These are phyloP conservation scores for Drosophila nr. perissopoda DNA, from an alignment of 2,888 invertebrate genomes.

Conservation along the genomic window DNA sequence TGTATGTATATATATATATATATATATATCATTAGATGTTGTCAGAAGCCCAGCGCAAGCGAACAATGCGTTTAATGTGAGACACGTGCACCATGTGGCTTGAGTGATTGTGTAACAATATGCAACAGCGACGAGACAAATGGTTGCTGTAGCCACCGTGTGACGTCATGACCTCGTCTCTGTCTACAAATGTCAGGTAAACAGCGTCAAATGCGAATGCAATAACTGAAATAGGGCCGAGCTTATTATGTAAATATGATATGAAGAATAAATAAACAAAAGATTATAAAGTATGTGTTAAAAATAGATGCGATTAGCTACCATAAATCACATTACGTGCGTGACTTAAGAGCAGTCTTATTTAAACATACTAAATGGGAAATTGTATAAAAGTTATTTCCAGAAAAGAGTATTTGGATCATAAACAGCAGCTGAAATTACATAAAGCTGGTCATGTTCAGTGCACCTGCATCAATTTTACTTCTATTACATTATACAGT, in stretches of 20 bases:
- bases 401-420: background rate
- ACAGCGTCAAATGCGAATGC: slow-evolving; percentile 55
- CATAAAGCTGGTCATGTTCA: background rate
- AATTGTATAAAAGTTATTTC: background rate
- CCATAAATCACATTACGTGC: background rate
- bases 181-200: slow-evolving; percentile 36
- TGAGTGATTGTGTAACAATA: background rate
- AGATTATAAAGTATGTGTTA: background rate
- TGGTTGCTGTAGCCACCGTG: background rate
- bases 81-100: slow-evolving; percentile 54
- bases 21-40: background rate
- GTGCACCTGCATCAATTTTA: slow-evolving; percentile 11
- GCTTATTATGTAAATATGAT: slow-evolving; percentile 11
- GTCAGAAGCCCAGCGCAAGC: background rate
- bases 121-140: slow-evolving; percentile 15
- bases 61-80: slow-evolving; percentile 43
- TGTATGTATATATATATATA: background rate
- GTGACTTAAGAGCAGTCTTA: background rate
- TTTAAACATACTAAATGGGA: background rate
- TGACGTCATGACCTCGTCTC: slow-evolving; percentile 36
- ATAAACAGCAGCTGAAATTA: background rate
- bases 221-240: slow-evolving; percentile 29
- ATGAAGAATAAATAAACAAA: background rate
- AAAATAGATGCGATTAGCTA: background rate
- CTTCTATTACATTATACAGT: background rate